Evolutionary conservation across 2,888 invertebrate species (phyloP).

Genomic region (Dryomyza anilis): DNA sequence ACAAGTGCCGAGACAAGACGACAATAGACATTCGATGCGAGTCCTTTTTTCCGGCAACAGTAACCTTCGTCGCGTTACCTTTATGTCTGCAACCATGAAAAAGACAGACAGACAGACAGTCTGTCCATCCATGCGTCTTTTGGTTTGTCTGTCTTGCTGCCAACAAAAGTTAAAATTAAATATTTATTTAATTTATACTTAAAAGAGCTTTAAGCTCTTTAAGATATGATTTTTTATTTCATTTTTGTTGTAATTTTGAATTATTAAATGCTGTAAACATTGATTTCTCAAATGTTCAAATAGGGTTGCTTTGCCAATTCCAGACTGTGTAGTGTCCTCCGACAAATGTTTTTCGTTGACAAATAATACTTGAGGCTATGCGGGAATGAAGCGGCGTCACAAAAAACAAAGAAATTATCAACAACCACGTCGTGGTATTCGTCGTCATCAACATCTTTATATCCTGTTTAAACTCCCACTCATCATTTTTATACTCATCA

Average conservation of each 20-base stretch:
- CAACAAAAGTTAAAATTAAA: slow-evolving; percentile 31
- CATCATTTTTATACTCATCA: slow-evolving; percentile 25
- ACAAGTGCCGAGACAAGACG: slow-evolving; percentile 44
- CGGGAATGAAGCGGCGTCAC: slow-evolving; percentile 11
- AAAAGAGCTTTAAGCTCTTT: slow-evolving; percentile 27
- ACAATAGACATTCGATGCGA: no score
- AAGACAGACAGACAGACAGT: background rate
- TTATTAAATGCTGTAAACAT: slow-evolving; percentile 42
- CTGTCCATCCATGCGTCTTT: background rate
- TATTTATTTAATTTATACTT: slow-evolving; percentile 38
- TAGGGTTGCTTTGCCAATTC: no score
- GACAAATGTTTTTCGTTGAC: slow-evolving; percentile 45
- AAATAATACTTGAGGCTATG: slow-evolving; percentile 52
- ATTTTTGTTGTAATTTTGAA: slow-evolving; percentile 38
- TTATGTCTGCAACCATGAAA: no score
- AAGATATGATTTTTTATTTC: background rate
- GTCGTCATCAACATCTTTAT: background rate
- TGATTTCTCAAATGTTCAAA: slow-evolving; percentile 34
- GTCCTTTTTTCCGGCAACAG: slow-evolving; percentile 7
- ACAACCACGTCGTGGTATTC: slow-evolving; percentile 9
- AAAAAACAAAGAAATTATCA: slow-evolving; percentile 43
- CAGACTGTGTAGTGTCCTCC: slow-evolving; percentile 23
- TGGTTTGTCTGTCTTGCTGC: no score
- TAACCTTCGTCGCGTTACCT: slow-evolving; percentile 27
- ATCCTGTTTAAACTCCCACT: slow-evolving; percentile 25